These are phyloP conservation scores for Drosophila nigrodunni DNA, from an alignment of 1,140 invertebrate genomes.

Conservation along the genomic window DNA sequence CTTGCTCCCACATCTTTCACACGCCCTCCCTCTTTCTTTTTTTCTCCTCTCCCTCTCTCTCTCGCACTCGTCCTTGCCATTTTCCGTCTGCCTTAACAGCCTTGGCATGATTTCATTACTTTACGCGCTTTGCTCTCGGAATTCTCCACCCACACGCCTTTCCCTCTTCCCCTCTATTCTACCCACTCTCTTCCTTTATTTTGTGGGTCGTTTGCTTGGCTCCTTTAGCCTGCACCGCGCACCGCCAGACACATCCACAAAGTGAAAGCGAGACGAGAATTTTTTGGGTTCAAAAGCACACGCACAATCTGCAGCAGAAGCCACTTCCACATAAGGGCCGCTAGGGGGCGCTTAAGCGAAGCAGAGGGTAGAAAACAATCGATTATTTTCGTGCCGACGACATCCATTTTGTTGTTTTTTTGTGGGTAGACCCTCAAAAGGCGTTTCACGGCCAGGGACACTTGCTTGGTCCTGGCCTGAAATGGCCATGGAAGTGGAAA, in stretches of 20 bases:
- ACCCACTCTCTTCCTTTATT: slow-evolving; percentile 11
- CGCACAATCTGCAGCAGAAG: slow-evolving; percentile 51
- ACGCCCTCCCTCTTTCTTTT: neutral
- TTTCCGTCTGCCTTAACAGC: slow-evolving; percentile 47
- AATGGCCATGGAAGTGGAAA: slow-evolving; percentile 18
- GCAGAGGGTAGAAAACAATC: slow-evolving; percentile 41
- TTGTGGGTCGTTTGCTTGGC: slow-evolving; percentile 54
- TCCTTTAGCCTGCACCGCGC: slow-evolving; percentile 45
- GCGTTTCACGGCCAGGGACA: slow-evolving; percentile 20
- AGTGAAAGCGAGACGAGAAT: slow-evolving; percentile 53
- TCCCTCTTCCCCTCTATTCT: neutral
- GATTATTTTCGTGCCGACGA: slow-evolving; percentile 67
- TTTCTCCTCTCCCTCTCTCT: neutral
- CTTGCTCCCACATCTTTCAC: neutral
- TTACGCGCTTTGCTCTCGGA: slow-evolving; percentile 50
- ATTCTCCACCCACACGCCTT: neutral
- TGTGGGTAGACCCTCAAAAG: slow-evolving; percentile 44
- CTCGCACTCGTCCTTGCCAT: neutral
- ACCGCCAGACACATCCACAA: slow-evolving; percentile 72
- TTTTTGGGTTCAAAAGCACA: slow-evolving; percentile 57
- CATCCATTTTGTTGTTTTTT: slow-evolving; percentile 49
- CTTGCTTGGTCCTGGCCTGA: neutral
- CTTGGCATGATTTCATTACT: slow-evolving; percentile 78
- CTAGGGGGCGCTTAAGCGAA: neutral
- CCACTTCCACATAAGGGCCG: too few relatives aligned